phyloP scores from a whole-genome alignment of 2,888 invertebrate species.

The Tubulanus polymorphus region DNA sequence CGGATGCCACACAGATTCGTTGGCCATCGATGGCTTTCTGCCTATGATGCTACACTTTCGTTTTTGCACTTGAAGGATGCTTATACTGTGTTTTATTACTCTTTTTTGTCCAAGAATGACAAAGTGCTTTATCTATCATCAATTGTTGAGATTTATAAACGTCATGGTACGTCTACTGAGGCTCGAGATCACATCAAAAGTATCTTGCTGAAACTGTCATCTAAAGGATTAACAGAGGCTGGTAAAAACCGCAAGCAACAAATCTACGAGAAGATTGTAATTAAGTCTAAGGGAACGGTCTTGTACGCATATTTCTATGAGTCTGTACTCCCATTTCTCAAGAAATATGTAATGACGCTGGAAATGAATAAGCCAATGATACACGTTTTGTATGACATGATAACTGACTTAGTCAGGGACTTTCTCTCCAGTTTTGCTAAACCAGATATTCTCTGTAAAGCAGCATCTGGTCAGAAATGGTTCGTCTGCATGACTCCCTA shows the following conservation, averaged over 20 bases:
- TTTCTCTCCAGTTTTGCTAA: not conserved
- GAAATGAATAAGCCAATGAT: not conserved
- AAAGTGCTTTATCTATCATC: not conserved
- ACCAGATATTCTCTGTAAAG: too few relatives aligned
- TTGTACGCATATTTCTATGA: slow-evolving; percentile 7
- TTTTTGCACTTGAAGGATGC: too few relatives aligned
- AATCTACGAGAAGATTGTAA: not conserved
- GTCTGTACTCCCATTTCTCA: not conserved
- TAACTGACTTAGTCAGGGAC: not conserved
- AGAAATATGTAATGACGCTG: not conserved
- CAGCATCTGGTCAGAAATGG: too few relatives aligned
- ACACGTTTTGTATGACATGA: not conserved
- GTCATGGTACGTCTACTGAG: not conserved
- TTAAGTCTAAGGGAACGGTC: slow-evolving; percentile 6
- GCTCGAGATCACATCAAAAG: not conserved
- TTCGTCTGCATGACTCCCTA: too few relatives aligned
- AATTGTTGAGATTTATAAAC: slow-evolving; percentile 10
- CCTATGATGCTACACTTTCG: too few relatives aligned
- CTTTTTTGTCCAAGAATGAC: too few relatives aligned
- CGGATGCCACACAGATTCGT: too few relatives aligned
- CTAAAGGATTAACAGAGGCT: not conserved
- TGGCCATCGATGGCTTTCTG: too few relatives aligned
- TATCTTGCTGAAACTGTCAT: not conserved
- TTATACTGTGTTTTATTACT: too few relatives aligned
- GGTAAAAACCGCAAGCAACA: not conserved